Evolutionary conservation across 2,113 vertebrate species (phyloP).

Genomic region (Tachysurus vachellii): DNA sequence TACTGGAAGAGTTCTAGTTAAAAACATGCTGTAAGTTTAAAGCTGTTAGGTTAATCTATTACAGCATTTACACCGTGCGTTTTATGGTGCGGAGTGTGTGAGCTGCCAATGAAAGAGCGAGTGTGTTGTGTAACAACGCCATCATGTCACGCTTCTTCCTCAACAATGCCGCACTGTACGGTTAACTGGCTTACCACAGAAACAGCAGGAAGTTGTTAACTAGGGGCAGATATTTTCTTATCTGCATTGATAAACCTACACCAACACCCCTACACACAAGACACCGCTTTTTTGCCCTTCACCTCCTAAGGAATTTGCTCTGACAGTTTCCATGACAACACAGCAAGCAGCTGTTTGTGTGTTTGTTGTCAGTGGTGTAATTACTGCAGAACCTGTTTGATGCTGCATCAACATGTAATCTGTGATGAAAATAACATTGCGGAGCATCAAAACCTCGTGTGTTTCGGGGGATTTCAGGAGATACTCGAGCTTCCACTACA

Average conservation of each 20-base stretch:
- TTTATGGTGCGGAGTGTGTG: too few relatives aligned
- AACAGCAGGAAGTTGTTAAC: not conserved
- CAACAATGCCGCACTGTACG: not conserved
- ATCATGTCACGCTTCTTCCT: not conserved
- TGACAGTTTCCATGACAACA: slow-evolving; percentile 55
- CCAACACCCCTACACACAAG: not conserved
- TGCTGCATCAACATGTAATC: slow-evolving; percentile 5
- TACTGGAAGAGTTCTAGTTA: not conserved
- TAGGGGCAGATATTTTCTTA: not conserved
- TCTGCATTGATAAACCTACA: not conserved
- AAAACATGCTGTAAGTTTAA: not conserved
- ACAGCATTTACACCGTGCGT: not conserved
- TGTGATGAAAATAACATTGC: not conserved
- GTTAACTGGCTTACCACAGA: not conserved
- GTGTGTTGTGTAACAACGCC: not conserved
- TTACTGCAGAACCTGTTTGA: slow-evolving; percentile 15
- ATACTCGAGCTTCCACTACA: not conserved
- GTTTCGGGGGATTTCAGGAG: not conserved
- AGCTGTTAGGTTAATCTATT: too few relatives aligned
- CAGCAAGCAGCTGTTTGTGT: slow-evolving; percentile 28
- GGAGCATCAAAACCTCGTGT: not conserved
- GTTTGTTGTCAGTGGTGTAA: slow-evolving; percentile 28
- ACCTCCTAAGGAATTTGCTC: not conserved
- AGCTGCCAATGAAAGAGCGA: not conserved
- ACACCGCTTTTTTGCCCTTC: not conserved